phyloP scores from a whole-genome alignment of 2,797 vertebrate genomes.

The Catostomus latipinnis region DNA sequence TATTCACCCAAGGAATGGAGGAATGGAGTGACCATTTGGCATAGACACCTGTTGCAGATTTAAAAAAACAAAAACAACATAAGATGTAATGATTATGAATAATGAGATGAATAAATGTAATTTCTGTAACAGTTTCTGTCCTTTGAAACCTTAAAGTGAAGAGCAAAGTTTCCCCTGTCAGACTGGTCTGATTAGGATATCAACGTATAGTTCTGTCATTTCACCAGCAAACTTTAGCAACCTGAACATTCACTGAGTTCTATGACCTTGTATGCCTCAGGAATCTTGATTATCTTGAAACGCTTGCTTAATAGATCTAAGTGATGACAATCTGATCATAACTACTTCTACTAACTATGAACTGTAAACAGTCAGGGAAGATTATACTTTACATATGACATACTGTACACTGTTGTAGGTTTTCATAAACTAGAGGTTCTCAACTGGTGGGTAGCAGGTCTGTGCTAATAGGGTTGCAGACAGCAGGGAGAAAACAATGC shows the following conservation, averaged over 20 bases:
- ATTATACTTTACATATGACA: background rate
- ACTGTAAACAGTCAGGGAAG: constrained; percentile 13
- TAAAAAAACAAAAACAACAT: constrained; percentile 56
- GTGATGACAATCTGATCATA: constrained; percentile 49
- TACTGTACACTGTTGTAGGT: too few species aligned
- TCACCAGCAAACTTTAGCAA: constrained; percentile 23
- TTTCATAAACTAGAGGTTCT: too few species aligned
- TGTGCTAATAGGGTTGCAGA: too few species aligned
- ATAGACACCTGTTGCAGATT: constrained; percentile 80
- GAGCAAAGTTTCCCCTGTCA: constrained; percentile 34
- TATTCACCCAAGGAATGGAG: constrained; percentile 88
- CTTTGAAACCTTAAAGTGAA: background rate
- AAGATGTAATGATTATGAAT: constrained; percentile 6
- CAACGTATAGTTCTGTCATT: constrained; percentile 48
- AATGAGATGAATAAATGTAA: background rate
- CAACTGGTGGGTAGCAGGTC: too few species aligned
- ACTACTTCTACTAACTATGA: constrained; percentile 31
- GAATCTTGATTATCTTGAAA: constrained; percentile 73
- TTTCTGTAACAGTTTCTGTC: background rate
- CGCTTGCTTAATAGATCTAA: constrained; percentile 43
- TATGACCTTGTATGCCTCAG: constrained; percentile 49
- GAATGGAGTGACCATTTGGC: constrained; percentile 85
- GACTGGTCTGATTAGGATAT: constrained; percentile 72
- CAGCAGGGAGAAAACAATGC: too few species aligned
- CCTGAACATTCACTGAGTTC: constrained; percentile 29